Evolutionary conservation across 1,140 invertebrate genomes (phyloP).

Genomic region (Monomorium pharaonis): DNA sequence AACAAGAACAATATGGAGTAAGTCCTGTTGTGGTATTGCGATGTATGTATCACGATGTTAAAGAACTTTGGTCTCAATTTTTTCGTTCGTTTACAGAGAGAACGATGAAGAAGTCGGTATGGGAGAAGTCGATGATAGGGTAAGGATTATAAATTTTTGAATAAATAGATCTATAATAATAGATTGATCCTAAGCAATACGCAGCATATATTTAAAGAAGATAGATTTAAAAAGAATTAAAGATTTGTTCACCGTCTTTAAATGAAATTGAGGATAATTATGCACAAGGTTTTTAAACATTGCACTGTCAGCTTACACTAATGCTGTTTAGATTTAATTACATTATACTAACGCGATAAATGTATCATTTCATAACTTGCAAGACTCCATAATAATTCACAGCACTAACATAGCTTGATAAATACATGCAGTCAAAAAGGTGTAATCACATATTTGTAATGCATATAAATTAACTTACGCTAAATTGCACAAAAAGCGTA

Average conservation of each 20-base stretch:
- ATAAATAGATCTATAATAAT: background rate
- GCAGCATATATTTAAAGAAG: background rate
- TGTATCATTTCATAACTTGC: background rate
- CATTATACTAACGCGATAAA: background rate
- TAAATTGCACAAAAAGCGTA: background rate
- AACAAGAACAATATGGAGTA: constrained; percentile 95
- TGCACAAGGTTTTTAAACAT: background rate
- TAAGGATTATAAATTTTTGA: constrained; percentile 77
- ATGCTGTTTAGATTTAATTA: constrained; percentile 16
- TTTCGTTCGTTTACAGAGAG: constrained; percentile 88
- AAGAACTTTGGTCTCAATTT: constrained; percentile 21
- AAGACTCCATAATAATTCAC: background rate
- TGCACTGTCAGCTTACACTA: background rate
- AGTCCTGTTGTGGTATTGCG: constrained; percentile 80
- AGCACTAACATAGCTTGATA: constrained; percentile 16
- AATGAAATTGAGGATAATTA: background rate
- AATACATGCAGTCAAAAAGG: background rate
- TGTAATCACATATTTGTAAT: background rate
- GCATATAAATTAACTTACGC: background rate
- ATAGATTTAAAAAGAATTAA: background rate
- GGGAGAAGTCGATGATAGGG: constrained; percentile 89
- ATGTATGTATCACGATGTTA: background rate
- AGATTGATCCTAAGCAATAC: constrained; percentile 22
- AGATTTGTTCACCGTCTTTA: background rate
- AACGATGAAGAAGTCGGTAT: constrained; percentile 94